Evolutionary conservation across 2,888 invertebrate species (phyloP), one percentile per base, ranked within the genome.

Genomic region (Trissonchulus latispiculum): DNA sequence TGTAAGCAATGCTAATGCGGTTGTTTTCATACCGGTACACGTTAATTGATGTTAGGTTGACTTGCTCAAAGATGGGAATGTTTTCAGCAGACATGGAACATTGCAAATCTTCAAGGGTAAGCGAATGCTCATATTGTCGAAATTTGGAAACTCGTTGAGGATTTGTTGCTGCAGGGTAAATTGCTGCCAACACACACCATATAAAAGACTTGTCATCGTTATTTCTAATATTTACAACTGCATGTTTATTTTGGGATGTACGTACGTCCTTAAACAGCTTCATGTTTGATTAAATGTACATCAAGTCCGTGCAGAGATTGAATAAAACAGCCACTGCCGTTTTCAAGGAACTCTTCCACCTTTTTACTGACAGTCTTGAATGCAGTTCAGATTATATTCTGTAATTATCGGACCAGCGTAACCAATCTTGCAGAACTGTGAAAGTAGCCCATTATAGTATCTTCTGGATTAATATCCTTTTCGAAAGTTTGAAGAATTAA

Each of bases 161-260:
- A n/a, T 59, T 18, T n/a, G 18, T 18, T 18, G 18, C 59, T n/a
- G n/a, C 18, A 59, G 59, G 18, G n/a, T 59, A n/a, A 18, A n/a
- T n/a, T n/a, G n/a, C n/a, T n/a, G n/a, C n/a, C n/a, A n/a, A n/a
- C n/a, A n/a, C n/a, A n/a, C n/a, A 59, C 59, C 59, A 59, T 59
- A n/a, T n/a, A 59, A 59, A 59, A n/a, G 18, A 59, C n/a, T 59
- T 59, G 59, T 59, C n/a, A 59, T 59, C 59, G n/a, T 59, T 59
- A n/a, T 59, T 59, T n/a, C n/a, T 18, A 59, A 59, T 59, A n/a
- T 59, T 59, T 59, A 59, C 18, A 23, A 59, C 59, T 23, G 59
- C 59, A 59, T 59, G 59, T 59, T 59, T 59, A n/a, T 59, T 59
- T 23, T n/a, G 59, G n/a, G n/a, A 59, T n/a, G 59, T 59, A 59